These are phyloP conservation scores for Lasioglossum malachurum DNA, from an alignment of 2,888 invertebrate genomes.

Conservation along the genomic window DNA sequence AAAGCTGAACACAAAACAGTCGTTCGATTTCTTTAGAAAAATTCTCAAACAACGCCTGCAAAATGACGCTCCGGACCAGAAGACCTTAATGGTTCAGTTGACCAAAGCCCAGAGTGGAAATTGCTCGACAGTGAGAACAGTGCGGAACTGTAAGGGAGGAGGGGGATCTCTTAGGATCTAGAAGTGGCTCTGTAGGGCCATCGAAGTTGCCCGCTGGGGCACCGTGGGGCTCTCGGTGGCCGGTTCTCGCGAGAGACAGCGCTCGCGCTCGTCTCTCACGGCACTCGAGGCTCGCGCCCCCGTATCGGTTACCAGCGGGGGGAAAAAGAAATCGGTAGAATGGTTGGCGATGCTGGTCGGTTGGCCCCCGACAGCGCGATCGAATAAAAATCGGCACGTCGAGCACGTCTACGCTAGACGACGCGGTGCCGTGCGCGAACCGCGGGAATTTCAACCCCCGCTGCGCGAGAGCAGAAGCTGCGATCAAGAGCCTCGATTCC, in stretches of 20 bases:
- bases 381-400: conserved; percentile 75
- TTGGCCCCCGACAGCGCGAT: conserved; percentile 78
- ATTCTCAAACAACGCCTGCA: no score
- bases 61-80: no score
- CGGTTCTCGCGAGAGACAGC: conserved; percentile 41
- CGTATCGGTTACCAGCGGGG: conserved; percentile 51
- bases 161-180: not conserved
- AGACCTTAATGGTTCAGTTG: no score
- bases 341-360: conserved; percentile 17
- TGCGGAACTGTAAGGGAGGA: not conserved
- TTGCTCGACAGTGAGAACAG: not conserved
- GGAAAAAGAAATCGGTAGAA: conserved; percentile 68
- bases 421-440: conserved; percentile 50
- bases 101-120: no score
- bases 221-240: conserved; percentile 21
- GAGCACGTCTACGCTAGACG: conserved; percentile 64
- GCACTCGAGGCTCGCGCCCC: conserved; percentile 66
- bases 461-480: conserved; percentile 60
- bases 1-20: no score
- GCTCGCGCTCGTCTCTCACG: conserved; percentile 70
- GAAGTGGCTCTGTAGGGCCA: conserved; percentile 33
- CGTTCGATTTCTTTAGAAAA: not conserved
- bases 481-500: conserved; percentile 29
- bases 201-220: conserved; percentile 47
- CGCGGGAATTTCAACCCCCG: conserved; percentile 75